Evolutionary conservation across 1,140 invertebrate species (phyloP).

Genomic region (Drosophila pseudoananassae): DNA sequence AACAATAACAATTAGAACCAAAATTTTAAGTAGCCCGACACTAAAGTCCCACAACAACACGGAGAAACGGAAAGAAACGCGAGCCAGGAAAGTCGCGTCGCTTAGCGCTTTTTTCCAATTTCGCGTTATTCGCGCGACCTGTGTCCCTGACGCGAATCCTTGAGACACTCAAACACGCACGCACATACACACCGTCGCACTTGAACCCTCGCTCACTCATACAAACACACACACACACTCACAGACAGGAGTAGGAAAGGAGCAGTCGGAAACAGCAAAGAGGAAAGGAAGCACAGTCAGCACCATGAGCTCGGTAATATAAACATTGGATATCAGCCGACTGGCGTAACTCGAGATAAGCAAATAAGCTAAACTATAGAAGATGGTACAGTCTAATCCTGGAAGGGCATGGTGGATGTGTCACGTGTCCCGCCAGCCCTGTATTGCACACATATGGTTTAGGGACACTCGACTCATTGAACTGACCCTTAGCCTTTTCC

Average conservation of each 20-base stretch:
- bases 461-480: too few species aligned
- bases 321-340: conserved; percentile 19
- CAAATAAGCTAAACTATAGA: too few species aligned
- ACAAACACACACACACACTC: conserved; percentile 1
- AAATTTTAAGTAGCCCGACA: conserved; percentile 8
- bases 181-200: conserved; percentile 3
- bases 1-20: conserved; percentile 11
- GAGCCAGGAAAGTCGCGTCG: not conserved
- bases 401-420: not conserved
- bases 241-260: conserved; percentile 13
- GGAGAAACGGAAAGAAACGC: conserved; percentile 26
- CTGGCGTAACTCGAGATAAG: too few species aligned
- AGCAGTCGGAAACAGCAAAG: conserved; percentile 11
- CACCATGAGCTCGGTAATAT: conserved; percentile 74
- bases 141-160: conserved; percentile 35
- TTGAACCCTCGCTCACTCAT: conserved; percentile 7
- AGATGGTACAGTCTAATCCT: not conserved
- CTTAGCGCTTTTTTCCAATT: too few species aligned
- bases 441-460: too few species aligned
- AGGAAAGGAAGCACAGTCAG: conserved; percentile 20
- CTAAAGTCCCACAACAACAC: conserved; percentile 13
- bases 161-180: conserved; percentile 7
- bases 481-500: not conserved
- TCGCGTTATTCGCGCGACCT: conserved; percentile 27
- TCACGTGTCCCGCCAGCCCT: too few species aligned